Evolutionary conservation across 2,888 invertebrate genomes (phyloP), one percentile per base, ranked within the genome.

Genomic region (Dromius quadrimaculatus): DNA sequence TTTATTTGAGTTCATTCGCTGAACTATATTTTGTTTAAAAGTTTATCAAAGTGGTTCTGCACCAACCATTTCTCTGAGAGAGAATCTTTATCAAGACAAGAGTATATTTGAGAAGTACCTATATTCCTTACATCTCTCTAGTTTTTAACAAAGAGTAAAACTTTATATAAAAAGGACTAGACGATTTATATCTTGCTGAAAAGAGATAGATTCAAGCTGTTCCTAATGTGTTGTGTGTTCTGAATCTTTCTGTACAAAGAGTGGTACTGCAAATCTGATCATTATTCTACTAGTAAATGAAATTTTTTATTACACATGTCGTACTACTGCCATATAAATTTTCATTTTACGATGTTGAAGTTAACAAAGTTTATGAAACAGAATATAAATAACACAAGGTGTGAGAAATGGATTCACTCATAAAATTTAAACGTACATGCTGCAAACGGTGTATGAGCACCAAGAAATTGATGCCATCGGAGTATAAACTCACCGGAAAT

Each of bases 261-360:
- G n/a, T n/a, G n/a, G n/a, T n/a, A 15, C 15, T 11, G 8, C 41
- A 41, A 41, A n/a, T 41, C 3, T 11, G 41, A 41, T 36, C 36
- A 36, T 19, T 41, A 41, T 41, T 41, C 15, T 41, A 15, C 9
- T 13, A 28, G 15, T 54, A 54, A 54, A 54, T 54, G 23, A 54
- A 13, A 15, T 54, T 54, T 54, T 54, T 28, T 54, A 54, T 54
- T 54, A 54, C 50, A 54, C 28, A 11, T 47, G 47, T 47, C 28
- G 28, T 15, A 41, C 15, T 41, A 41, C 13, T 41, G 13, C 13
- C 15, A 28, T 54, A 54, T 54, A 54, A 28, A 54, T 54, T 23
- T 54, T 28, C 50, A 28, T 54, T 54, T 54, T 54, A 54, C 50
- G 23, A 9, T 23, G 50, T 54, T 54, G 28, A 28, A 47, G 1